phyloP scores from a whole-genome alignment of 2,888 invertebrate genomes.

The Lycia hirtaria region DNA sequence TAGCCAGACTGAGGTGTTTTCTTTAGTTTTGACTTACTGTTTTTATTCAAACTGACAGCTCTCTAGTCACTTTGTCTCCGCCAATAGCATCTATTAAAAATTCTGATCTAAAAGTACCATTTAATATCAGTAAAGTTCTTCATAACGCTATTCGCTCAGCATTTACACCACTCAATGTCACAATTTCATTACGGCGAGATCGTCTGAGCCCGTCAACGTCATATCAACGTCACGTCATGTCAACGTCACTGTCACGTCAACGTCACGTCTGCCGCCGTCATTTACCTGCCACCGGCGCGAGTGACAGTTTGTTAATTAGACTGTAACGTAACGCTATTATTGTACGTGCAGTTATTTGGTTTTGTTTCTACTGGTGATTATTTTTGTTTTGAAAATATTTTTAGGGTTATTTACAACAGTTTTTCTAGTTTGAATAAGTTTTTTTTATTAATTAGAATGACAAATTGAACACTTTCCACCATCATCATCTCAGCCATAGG shows the following conservation, averaged over 20 bases:
- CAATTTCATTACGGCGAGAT: constrained; percentile 79
- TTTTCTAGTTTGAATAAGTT: too few species aligned
- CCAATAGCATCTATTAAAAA: too few species aligned
- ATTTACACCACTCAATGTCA: constrained; percentile 57
- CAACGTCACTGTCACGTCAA: constrained; percentile 52
- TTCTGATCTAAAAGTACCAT: not conserved
- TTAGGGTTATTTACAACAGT: too few species aligned
- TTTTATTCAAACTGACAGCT: too few species aligned
- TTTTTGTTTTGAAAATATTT: constrained; percentile 24
- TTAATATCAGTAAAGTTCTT: not conserved
- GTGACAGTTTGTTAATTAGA: constrained; percentile 80
- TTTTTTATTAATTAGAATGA: too few species aligned
- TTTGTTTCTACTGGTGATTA: too few species aligned
- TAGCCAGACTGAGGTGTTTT: too few species aligned
- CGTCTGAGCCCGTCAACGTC: constrained; percentile 53
- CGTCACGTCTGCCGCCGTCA: constrained; percentile 59
- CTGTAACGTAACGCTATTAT: constrained; percentile 61
- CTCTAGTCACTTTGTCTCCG: too few species aligned
- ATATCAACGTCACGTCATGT: constrained; percentile 49
- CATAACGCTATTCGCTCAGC: constrained; percentile 35
- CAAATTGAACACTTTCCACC: too few species aligned
- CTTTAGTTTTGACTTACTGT: too few species aligned
- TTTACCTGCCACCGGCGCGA: constrained; percentile 69
- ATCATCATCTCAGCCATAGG: too few species aligned
- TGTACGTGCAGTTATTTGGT: constrained; percentile 29